These are phyloP conservation scores for Callipepla squamata DNA, from an alignment of 2,113 vertebrate genomes.

Conservation along the genomic window DNA sequence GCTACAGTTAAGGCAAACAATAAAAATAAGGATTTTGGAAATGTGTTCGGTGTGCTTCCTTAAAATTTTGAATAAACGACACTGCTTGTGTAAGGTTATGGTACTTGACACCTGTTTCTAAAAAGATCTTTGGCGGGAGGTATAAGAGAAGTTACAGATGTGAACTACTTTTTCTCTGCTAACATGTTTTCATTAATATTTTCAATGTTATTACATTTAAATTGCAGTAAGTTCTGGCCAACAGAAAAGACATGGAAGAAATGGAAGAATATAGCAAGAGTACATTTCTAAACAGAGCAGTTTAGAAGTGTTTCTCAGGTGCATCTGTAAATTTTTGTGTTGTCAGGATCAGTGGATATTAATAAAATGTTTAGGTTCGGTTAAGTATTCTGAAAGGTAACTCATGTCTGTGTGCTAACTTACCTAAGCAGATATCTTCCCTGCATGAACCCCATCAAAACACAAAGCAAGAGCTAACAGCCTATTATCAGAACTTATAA, in stretches of 20 bases:
- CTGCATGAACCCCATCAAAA: background rate
- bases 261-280: background rate
- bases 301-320: background rate
- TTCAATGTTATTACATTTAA: background rate
- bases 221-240: background rate
- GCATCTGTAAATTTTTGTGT: background rate
- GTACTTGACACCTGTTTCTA: background rate
- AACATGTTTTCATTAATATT: background rate
- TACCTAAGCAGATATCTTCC: background rate
- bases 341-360: background rate
- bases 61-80: background rate
- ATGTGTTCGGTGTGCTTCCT: background rate
- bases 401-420: background rate
- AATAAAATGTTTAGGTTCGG: background rate
- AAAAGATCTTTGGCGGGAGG: background rate
- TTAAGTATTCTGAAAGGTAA: background rate
- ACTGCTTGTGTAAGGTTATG: background rate
- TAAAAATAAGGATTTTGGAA: conserved; percentile 38
- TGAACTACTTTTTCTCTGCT: background rate
- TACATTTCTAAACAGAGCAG: background rate
- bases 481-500: background rate
- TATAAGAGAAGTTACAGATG: background rate
- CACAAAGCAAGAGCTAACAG: background rate
- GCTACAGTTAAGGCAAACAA: conserved; percentile 27
- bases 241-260: background rate